Evolutionary conservation across 2,113 vertebrate genomes (phyloP).

Genomic region (Colossoma macropomum): DNA sequence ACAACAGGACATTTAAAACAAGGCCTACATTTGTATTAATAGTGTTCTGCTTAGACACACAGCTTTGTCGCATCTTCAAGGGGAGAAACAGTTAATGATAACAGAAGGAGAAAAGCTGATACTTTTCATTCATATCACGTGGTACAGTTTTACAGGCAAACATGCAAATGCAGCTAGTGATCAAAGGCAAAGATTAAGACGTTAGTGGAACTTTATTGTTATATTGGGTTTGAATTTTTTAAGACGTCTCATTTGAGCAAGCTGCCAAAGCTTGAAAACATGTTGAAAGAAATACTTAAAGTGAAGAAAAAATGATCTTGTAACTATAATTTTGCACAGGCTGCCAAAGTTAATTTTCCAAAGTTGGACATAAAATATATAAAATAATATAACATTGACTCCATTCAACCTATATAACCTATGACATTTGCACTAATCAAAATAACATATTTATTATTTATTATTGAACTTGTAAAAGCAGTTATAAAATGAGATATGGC

Average conservation of each 20-base stretch:
- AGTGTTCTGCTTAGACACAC: neutral
- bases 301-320: neutral
- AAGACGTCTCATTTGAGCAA: neutral
- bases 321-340: neutral
- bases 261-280: neutral
- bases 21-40: neutral
- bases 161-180: neutral
- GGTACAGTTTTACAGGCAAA: neutral
- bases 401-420: too few relatives aligned
- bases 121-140: neutral
- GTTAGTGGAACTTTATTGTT: neutral
- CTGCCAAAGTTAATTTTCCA: neutral
- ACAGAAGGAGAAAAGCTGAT: neutral
- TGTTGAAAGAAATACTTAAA: neutral
- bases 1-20: neutral
- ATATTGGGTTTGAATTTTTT: neutral
- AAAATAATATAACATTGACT: too few relatives aligned
- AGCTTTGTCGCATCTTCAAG: neutral
- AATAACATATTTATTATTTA: too few relatives aligned
- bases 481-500: too few relatives aligned
- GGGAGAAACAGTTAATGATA: neutral
- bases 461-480: too few relatives aligned
- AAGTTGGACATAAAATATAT: neutral
- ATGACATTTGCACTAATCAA: too few relatives aligned
- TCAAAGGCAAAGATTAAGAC: neutral